Percentiles rank a stretch among this genome's conserved stretches.
phyloP scores from a whole-genome alignment of 2,113 vertebrate genomes.

The Oenanthe melanoleuca region DNA sequence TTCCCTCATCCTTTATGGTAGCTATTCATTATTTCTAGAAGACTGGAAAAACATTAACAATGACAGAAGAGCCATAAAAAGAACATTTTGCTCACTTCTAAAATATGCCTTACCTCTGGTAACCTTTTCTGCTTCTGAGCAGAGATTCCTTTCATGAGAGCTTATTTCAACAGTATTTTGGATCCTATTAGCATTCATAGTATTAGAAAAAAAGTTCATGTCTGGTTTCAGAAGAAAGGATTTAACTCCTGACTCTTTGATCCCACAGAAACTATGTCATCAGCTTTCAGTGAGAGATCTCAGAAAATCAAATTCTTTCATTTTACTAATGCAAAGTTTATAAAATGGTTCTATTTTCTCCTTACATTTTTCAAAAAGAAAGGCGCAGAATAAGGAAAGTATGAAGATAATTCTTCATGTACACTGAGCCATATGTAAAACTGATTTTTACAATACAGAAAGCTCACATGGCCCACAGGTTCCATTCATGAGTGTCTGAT shows the following conservation, averaged over 20 bases:
- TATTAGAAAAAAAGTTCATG: background rate
- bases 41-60: background rate
- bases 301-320: background rate
- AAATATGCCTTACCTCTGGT: background rate
- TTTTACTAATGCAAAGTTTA: background rate
- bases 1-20: background rate
- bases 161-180: slow-evolving; percentile 1
- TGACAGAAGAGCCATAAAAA: background rate
- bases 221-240: background rate
- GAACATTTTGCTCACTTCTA: background rate
- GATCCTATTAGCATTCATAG: background rate
- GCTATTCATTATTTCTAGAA: background rate
- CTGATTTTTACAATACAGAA: background rate
- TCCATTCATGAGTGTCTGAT: background rate
- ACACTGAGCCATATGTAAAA: background rate
- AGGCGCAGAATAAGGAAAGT: background rate
- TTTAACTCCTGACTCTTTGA: background rate
- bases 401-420: background rate
- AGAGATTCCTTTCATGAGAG: background rate
- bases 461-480: background rate
- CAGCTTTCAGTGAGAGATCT: background rate
- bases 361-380: background rate
- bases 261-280: background rate
- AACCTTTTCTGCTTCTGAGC: background rate
- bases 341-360: background rate